Percentiles rank a stretch among this genome's conserved stretches.
phyloP scores from a whole-genome alignment of 1,140 invertebrate species.

The Drosophila tropicalis region DNA sequence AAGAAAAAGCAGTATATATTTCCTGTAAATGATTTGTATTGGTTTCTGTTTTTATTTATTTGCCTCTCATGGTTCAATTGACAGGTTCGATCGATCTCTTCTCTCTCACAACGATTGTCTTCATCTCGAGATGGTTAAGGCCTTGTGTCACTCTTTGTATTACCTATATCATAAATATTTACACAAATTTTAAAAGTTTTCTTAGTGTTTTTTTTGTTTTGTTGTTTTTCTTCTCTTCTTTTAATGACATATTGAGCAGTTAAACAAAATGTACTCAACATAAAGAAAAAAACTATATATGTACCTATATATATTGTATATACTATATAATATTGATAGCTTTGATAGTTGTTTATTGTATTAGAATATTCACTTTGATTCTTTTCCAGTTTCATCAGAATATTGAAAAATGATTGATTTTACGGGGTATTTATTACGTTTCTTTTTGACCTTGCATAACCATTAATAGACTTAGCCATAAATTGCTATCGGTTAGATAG shows the following conservation, averaged over 20 bases:
- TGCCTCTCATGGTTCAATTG: neutral
- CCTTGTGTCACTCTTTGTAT: constrained; percentile 25
- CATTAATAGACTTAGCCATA: too few species aligned
- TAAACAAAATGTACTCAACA: neutral
- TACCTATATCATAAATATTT: constrained; percentile 36
- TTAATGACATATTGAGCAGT: neutral
- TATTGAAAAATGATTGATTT: too few species aligned
- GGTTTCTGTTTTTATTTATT: neutral
- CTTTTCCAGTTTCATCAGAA: too few species aligned
- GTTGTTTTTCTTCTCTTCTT: neutral
- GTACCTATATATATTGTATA: neutral
- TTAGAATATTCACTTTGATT: too few species aligned
- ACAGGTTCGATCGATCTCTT: neutral
- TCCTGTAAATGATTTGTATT: constrained; percentile 6
- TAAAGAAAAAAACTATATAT: neutral
- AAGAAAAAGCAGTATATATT: neutral
- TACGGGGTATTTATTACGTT: too few species aligned
- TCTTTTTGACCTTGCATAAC: too few species aligned
- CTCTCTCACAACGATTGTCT: constrained; percentile 9
- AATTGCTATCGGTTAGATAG: too few species aligned
- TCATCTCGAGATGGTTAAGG: constrained; percentile 10
- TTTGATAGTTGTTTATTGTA: too few species aligned
- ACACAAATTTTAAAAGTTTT: constrained; percentile 20
- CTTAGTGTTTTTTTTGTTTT: constrained; percentile 13
- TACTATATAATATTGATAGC: too few species aligned